Base-by-base conservation (phyloP, 2,113 vertebrate genomes). In the Himantopus leucocephalus region DNA sequence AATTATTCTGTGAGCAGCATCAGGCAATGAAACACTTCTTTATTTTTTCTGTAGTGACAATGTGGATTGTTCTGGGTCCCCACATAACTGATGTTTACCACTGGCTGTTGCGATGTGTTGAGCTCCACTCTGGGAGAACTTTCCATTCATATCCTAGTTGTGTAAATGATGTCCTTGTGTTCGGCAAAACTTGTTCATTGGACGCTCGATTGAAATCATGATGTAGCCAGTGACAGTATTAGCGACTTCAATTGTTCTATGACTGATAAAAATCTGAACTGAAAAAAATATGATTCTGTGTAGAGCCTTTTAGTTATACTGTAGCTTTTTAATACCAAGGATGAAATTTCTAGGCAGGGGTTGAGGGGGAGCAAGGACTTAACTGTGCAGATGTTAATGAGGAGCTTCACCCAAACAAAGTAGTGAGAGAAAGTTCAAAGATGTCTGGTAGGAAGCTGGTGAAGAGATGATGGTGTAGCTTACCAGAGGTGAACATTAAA, bases 111-210 rank as follows among this genome's bases (percentile, higher is more conserved):
- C 2, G 8, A 9, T 81, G 73, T 68, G 60, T 60, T 92, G 71
- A 80, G 56, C 56, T 91, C 27, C 43, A 74, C 60, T 41, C 43
- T 75, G 66, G 48, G 39, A 87, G 60, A 86, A n/a, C 16, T 80
- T 88, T 35, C 47, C 60, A 32, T 55, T 77, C 10, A 0, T 37
- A 19, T 71, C 37, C 60, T 78, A 11, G 14, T 72, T 73, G n/a
- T 87, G 72, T 80, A 92, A 88, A 80, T 70, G 14, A 27, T 55
- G 32, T 79, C 62, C 70, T 91, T 85, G 62, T 67, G 50, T 80
- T 64, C 1, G 1, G 35, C 27, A 72, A 52, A 50, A 76, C 18
- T 50, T 1, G 0, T 32, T 45, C 4, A 3, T 26, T 74, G 83
- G 80, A 35, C 14, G 3, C 39, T 75, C 21, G 27, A 0, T 26